A percentile compares a stretch with the other conserved stretches of the same genome.
phyloP scores from a whole-genome alignment of 2,888 invertebrate species.

The Stenotaenia linearis region DNA sequence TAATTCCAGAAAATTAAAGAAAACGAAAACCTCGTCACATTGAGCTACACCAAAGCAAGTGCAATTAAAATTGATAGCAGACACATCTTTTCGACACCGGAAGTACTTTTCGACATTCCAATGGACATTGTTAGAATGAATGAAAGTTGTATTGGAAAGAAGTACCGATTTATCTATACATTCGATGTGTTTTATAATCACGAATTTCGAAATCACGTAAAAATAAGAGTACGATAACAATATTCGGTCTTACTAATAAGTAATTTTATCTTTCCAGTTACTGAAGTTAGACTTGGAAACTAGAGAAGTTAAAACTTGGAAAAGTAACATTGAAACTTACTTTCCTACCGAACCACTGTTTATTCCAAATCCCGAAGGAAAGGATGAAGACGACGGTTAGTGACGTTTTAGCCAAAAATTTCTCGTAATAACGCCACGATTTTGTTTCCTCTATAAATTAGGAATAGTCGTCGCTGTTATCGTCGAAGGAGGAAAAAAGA shows the following conservation, averaged over 20 bases:
- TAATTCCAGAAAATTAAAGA: conserved; percentile 36
- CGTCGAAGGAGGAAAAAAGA: background rate
- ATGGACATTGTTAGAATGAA: conserved; percentile 51
- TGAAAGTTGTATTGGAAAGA: conserved; percentile 47
- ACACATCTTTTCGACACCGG: conserved; percentile 39
- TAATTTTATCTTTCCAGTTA: conserved; percentile 8
- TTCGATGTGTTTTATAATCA: conserved; percentile 44
- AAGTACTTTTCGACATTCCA: conserved; percentile 35
- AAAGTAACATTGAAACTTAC: background rate
- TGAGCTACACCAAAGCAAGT: conserved; percentile 44
- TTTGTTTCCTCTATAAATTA: too few relatives aligned
- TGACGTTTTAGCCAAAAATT: too few relatives aligned
- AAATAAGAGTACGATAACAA: too few relatives aligned
- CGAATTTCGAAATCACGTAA: background rate
- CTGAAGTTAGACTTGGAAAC: background rate
- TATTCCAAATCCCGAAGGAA: background rate
- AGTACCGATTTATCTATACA: conserved; percentile 52
- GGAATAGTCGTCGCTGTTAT: background rate
- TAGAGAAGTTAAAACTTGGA: background rate
- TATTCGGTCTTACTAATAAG: too few relatives aligned
- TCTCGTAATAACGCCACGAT: too few relatives aligned
- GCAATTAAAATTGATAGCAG: conserved; percentile 45
- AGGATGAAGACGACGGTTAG: conserved; percentile 21
- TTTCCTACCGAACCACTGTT: conserved; percentile 5
- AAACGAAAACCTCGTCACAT: conserved; percentile 45